phyloP scores from a whole-genome alignment of 2,888 invertebrate species.

The Chorisops tibialis region DNA sequence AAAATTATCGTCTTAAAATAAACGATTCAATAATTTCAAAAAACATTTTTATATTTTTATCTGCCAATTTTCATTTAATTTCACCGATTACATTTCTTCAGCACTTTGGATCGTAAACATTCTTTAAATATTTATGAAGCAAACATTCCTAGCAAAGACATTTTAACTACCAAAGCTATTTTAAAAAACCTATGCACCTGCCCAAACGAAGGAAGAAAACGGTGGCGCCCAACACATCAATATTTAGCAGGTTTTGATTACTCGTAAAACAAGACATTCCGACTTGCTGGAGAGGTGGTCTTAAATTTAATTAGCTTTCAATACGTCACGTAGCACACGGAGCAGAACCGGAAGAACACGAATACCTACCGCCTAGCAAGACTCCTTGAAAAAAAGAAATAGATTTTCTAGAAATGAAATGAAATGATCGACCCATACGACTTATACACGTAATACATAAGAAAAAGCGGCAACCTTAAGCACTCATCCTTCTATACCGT shows the following conservation, averaged over 20 bases:
- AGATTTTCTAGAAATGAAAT: background rate
- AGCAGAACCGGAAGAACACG: constrained; percentile 4
- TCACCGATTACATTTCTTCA: too few relatives aligned
- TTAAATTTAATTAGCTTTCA: constrained; percentile 38
- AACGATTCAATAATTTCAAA: too few relatives aligned
- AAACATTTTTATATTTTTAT: too few relatives aligned
- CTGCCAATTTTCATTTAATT: too few relatives aligned
- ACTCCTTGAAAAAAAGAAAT: background rate
- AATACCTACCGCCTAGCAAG: background rate
- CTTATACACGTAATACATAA: background rate
- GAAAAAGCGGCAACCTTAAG: background rate
- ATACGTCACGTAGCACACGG: constrained; percentile 35
- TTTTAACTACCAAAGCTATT: background rate
- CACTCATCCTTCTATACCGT: constrained; percentile 7
- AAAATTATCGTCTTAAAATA: too few relatives aligned
- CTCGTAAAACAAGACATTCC: constrained; percentile 30
- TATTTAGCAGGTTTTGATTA: constrained; percentile 31
- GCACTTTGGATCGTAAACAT: background rate
- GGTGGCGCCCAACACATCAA: constrained; percentile 22
- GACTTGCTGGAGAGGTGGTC: constrained; percentile 26
- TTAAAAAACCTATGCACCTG: background rate
- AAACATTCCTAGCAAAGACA: background rate
- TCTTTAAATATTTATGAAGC: constrained; percentile 11
- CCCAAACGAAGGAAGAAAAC: constrained; percentile 1
- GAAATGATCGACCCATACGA: too few relatives aligned